Evolutionary conservation across 2,113 vertebrate genomes (phyloP), one percentile per base, ranked within the genome.

Genomic region (Campylomormyrus numenius): DNA sequence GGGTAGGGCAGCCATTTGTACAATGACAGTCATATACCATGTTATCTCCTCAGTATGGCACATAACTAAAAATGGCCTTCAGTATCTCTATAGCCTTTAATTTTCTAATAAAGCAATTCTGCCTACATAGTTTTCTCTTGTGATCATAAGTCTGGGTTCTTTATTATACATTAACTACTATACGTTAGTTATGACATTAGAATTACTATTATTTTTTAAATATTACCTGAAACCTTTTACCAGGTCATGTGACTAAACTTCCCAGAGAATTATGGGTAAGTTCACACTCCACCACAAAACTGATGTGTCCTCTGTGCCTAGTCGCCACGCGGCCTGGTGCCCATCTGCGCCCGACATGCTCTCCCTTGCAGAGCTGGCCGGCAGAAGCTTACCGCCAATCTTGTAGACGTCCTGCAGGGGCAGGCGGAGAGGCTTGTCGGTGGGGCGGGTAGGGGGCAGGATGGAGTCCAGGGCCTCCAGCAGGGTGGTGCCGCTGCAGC

Each of bases 351-450:
- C 39, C 4, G 13, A 39, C 70, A 24, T 45, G 42, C 42, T 46
- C 19, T 21, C 31, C 19, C 15, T 13, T 56, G 85, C 27, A 56
- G 24, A 87, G 50, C 85, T 42, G n/a, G 24, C 11, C 21, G 27
- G 88, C n/a, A 24, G 46, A 70, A 17, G 21, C 89, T 91, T 88
- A 95, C 96, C 96, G 52, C 95, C 96, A 80, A 96, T 96, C 39
- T 96, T 96, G 93, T 96, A 96, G 88, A 96, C 95, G 3, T 96
- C 96, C 93, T 96, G 96, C 91, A 96, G 93, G 91, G 96, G 96
- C 27, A 96, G 93, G 83, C 96, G 96, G 3, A 96, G 95, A 48
- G 96, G 52, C 88, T 96, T 96, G 92, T 95, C 94, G 0, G 94
- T 95, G 93, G 96, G 96, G 6, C 95, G 96, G 80, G 35, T 27